Percentiles rank a stretch among this genome's conserved stretches.
Conservation (phyloP, 2,797 vertebrate species). For the Gallinago solitaria region DNA sequence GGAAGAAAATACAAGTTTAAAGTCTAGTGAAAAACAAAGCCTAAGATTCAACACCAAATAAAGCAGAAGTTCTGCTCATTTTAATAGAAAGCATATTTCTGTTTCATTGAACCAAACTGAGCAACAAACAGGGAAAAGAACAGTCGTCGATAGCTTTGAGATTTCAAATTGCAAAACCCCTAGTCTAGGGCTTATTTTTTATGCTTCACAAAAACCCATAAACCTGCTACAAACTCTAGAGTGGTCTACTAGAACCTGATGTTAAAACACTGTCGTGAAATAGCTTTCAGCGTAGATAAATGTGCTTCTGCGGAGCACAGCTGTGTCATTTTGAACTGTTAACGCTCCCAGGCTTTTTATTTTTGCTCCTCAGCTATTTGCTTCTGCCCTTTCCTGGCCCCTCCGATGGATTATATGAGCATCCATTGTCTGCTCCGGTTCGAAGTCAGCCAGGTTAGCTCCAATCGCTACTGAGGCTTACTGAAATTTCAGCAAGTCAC, state of each 20-base stretch:
- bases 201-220: not conserved
- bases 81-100: not conserved
- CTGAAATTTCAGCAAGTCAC: constrained; percentile 13
- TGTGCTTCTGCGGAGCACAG: not conserved
- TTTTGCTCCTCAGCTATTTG: constrained; percentile 46
- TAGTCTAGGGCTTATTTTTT: not conserved
- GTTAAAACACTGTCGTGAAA: not conserved
- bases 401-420: constrained; percentile 4
- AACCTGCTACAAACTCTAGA: not conserved
- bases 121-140: not conserved
- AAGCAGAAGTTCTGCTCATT: not conserved
- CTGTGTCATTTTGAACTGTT: constrained; percentile 34
- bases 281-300: constrained; percentile 27
- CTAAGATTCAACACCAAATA: not conserved
- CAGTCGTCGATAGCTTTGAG: not conserved
- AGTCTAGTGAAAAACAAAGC: not conserved
- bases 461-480: not conserved
- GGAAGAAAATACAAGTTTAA: not conserved
- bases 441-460: constrained; percentile 17
- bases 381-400: constrained; percentile 35
- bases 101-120: not conserved
- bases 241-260: not conserved
- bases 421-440: not conserved
- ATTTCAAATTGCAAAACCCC: not conserved
- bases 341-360: constrained; percentile 44